phyloP scores from a whole-genome alignment of 2,797 vertebrate species.

The Clangula hyemalis region DNA sequence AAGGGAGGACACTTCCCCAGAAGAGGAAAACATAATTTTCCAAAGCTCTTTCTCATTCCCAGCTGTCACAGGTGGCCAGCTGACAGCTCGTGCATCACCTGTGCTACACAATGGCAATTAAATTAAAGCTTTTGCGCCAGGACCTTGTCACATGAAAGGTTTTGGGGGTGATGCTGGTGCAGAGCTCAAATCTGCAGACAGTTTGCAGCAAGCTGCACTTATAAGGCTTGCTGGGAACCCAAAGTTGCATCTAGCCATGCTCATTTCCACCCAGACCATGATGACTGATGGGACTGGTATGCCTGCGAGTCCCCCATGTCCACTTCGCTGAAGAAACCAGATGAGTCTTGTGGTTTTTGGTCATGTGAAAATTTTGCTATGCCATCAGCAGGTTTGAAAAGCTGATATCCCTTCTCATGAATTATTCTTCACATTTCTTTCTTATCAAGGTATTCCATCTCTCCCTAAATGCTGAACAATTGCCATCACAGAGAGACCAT shows the following conservation, averaged over 20 bases:
- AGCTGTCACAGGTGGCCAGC: not conserved
- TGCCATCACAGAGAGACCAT: not conserved
- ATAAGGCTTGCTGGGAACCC: accelerated
- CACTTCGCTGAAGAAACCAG: not conserved
- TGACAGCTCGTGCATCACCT: not conserved
- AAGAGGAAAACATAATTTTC: not conserved
- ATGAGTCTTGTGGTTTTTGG: accelerated
- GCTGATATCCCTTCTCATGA: not conserved
- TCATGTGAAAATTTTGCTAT: not conserved
- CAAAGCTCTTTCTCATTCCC: not conserved
- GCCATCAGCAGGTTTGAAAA: not conserved
- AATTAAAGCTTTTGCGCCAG: not conserved
- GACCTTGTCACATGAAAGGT: not conserved
- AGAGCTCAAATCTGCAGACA: not conserved
- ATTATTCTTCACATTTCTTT: not conserved
- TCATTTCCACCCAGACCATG: not conserved
- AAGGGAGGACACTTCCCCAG: not conserved
- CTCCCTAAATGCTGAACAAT: not conserved
- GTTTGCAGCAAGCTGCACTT: not conserved
- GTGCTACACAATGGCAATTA: not conserved
- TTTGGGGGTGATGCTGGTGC: not conserved
- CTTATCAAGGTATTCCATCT: not conserved
- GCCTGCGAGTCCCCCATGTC: accelerated
- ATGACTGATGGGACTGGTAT: not conserved
- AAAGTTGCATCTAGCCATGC: not conserved